A percentile compares a stretch with the other conserved stretches of the same genome.
Evolutionary conservation across 2,113 vertebrate species (phyloP).

Genomic region (Bolborhynchus lineola): DNA sequence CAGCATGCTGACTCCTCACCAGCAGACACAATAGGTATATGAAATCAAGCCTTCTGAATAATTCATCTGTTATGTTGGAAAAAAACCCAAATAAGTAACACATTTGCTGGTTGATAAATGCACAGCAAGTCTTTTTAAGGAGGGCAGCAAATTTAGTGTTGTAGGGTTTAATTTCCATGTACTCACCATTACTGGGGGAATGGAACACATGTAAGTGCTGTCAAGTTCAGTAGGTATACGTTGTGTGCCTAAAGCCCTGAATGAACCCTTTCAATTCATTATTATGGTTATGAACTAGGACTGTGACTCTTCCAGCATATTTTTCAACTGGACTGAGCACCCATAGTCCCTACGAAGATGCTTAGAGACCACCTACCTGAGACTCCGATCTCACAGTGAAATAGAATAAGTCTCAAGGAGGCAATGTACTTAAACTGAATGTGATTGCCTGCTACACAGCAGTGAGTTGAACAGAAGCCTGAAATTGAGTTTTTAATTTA

Average conservation of each 20-base stretch:
- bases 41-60: slow-evolving; percentile 66
- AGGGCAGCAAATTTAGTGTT: neutral
- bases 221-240: neutral
- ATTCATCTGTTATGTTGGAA: slow-evolving; percentile 27
- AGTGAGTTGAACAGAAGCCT: neutral
- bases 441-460: neutral
- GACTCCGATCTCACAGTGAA: neutral
- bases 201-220: neutral
- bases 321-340: neutral
- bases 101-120: slow-evolving; percentile 43
- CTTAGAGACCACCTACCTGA: neutral
- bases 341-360: no score
- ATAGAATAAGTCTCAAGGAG: neutral
- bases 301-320: neutral
- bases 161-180: neutral
- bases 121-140: slow-evolving; percentile 32
- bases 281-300: neutral
- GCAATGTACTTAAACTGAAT: neutral
- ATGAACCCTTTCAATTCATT: neutral
- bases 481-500: neutral
- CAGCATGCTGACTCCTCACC: slow-evolving; percentile 20
- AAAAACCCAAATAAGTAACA: slow-evolving; percentile 52
- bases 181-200: no score
- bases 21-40: slow-evolving; percentile 54
- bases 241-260: neutral